These are phyloP conservation scores for Pristionchus mayeri DNA, from an alignment of 2,888 invertebrate genomes.

Conservation along the genomic window DNA sequence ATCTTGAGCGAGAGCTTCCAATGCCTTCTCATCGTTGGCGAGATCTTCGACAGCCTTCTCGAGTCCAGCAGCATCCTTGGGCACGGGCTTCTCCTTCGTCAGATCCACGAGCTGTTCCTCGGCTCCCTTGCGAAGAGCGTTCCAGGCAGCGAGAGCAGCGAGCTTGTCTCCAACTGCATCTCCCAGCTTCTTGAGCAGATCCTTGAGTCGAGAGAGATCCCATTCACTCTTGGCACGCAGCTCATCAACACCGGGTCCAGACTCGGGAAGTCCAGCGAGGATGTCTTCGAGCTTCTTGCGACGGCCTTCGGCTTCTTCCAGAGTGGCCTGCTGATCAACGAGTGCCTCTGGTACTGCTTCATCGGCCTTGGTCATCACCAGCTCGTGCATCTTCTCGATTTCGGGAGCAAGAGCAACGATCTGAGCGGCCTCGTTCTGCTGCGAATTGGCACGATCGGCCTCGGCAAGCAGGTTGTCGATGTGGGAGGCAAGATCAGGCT, in stretches of 20 bases:
- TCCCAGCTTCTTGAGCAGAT: constrained; percentile 42
- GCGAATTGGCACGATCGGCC: constrained; percentile 52
- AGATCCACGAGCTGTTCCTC: constrained; percentile 52
- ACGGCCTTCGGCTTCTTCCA: constrained; percentile 59
- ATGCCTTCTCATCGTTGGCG: constrained; percentile 43
- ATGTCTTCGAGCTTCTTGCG: constrained; percentile 59
- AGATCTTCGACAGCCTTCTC: constrained; percentile 43
- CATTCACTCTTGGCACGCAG: constrained; percentile 59
- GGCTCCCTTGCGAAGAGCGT: constrained; percentile 40
- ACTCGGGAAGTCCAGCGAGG: constrained; percentile 49
- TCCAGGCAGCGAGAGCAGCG: constrained; percentile 47
- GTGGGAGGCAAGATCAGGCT: constrained; percentile 28
- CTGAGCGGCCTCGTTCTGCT: constrained; percentile 55
- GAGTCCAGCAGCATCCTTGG: constrained; percentile 45
- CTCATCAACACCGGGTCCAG: constrained; percentile 55
- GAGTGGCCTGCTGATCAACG: constrained; percentile 58
- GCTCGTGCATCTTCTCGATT: constrained; percentile 55
- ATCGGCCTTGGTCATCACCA: constrained; percentile 48
- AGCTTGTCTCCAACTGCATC: constrained; percentile 49
- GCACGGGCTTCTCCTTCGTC: constrained; percentile 46
- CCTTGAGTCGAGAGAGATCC: constrained; percentile 56
- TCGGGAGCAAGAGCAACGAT: constrained; percentile 57
- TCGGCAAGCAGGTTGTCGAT: constrained; percentile 23
- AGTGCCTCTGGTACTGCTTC: constrained; percentile 53
- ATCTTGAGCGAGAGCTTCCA: not conserved